Percentiles rank a stretch among this genome's conserved stretches.
Evolutionary conservation across 2,113 vertebrate species (phyloP).

Genomic region (Pyxicephalus adspersus): DNA sequence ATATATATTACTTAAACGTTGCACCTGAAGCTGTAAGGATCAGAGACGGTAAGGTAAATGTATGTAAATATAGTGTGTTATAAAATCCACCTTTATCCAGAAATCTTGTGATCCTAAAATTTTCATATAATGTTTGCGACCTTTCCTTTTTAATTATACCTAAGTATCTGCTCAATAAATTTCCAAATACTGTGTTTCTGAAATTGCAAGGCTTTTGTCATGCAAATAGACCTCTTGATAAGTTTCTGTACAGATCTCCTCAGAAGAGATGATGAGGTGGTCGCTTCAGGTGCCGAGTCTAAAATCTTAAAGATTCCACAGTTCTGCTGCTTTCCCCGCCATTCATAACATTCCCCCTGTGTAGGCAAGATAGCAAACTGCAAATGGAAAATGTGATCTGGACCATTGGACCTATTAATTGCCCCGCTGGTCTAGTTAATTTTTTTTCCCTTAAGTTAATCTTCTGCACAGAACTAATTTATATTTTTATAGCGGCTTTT

Average conservation of each 20-base stretch:
- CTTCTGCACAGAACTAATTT: slow-evolving; percentile 77
- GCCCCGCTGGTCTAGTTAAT: slow-evolving; percentile 80
- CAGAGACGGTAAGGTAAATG: too few relatives aligned
- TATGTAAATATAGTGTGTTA: too few relatives aligned
- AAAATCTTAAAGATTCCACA: slow-evolving; percentile 55
- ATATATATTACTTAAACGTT: too few relatives aligned
- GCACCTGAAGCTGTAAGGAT: too few relatives aligned
- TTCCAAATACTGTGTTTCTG: neutral
- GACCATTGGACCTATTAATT: slow-evolving; percentile 93
- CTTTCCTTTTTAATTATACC: neutral
- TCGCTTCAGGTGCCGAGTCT: slow-evolving; percentile 25
- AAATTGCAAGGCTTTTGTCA: neutral
- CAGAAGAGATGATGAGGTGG: slow-evolving; percentile 13
- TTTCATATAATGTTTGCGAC: neutral
- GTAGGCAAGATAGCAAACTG: slow-evolving; percentile 61
- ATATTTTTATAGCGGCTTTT: slow-evolving; percentile 70
- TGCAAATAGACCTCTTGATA: slow-evolving; percentile 2
- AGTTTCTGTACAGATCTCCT: neutral
- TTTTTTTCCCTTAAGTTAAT: slow-evolving; percentile 70
- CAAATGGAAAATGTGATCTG: slow-evolving; percentile 82
- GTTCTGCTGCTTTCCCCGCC: slow-evolving; percentile 43
- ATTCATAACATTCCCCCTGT: slow-evolving; percentile 58
- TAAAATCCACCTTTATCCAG: too few relatives aligned
- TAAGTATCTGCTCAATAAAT: slow-evolving; percentile 8
- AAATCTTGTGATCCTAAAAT: too few relatives aligned